Base-by-base conservation (phyloP, 30 jellyfish, hydroid and myxozoan genomes). In the Turritopsis rubra region DNA sequence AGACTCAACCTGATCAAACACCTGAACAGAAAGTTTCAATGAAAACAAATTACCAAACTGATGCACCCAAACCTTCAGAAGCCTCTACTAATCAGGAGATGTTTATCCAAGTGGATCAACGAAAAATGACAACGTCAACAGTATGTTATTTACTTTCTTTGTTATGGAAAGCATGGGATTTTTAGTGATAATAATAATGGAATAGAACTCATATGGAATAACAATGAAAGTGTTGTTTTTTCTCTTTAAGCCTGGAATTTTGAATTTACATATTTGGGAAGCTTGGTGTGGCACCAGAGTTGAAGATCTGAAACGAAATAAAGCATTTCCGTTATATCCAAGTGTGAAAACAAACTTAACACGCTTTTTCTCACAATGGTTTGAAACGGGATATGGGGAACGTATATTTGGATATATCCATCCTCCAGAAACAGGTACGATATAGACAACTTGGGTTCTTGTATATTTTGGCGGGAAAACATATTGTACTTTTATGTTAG, bases 371-470 rank as follows among this genome's bases (percentile, higher is more conserved):
- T 85, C 83, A 21, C 90, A 80, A 27, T 88, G 84, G 53, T 30
- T 79, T 22, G 98, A 81, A 52, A 72, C 71, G 21, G 84, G 89
- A 54, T 92, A 71, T 87, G 98, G 98, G 3, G 90, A 92, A 81
- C 65, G 98, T 30, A 84, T 92, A 52, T 92, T 87, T 84, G 98
- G 98, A 17, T 92, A 87, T 84, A 19, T 92, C 7, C 98, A 92
- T 72, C 98, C 98, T 8, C 98, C 98, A 41, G 85, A 75, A 52
- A 65, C 98, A 83, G 98, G 98, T 92, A 76, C 23, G n/a, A n/a
- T 29, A 60, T 60, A n/a, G n/a, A n/a, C 60, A 41, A 41, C 60
- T 41, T 13, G 13, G 60, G n/a, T n/a, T n/a, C n/a, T n/a, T n/a
- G n/a, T n/a, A n/a, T n/a, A n/a, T n/a, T n/a, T n/a, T n/a, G n/a